Evolutionary conservation across 2,888 invertebrate genomes (phyloP).

Genomic region (Colletes collaris): DNA sequence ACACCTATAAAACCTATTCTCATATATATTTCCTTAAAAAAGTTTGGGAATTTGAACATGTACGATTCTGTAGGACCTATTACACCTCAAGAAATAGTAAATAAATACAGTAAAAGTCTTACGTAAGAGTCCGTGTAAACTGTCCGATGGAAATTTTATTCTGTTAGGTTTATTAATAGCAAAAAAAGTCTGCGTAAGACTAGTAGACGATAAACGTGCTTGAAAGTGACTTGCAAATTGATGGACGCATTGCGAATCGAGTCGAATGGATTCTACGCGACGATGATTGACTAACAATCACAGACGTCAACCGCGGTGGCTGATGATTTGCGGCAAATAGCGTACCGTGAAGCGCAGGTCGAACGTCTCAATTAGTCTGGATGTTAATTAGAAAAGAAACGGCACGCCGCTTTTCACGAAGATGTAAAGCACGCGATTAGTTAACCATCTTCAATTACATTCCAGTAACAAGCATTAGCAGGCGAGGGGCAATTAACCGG

Average conservation of each 20-base stretch:
- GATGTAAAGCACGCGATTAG: slow-evolving; percentile 61
- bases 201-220: too few relatives aligned
- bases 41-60: too few relatives aligned
- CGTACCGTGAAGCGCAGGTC: not conserved
- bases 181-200: too few relatives aligned
- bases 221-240: not conserved
- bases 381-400: slow-evolving; percentile 51
- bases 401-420: slow-evolving; percentile 45
- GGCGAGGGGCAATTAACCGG: slow-evolving; percentile 54
- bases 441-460: slow-evolving; percentile 55
- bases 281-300: slow-evolving; percentile 29
- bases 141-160: too few relatives aligned
- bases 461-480: slow-evolving; percentile 45
- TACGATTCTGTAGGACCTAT: too few relatives aligned
- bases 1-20: too few relatives aligned
- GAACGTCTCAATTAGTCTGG: slow-evolving; percentile 56
- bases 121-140: too few relatives aligned
- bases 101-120: too few relatives aligned
- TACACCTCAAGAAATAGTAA: too few relatives aligned
- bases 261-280: slow-evolving; percentile 3
- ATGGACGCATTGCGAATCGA: slow-evolving; percentile 8
- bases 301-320: not conserved
- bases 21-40: too few relatives aligned
- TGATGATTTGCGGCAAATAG: slow-evolving; percentile 39
- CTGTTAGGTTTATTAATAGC: too few relatives aligned